phyloP scores from a whole-genome alignment of 2,888 invertebrate genomes.

The Macaria notata region DNA sequence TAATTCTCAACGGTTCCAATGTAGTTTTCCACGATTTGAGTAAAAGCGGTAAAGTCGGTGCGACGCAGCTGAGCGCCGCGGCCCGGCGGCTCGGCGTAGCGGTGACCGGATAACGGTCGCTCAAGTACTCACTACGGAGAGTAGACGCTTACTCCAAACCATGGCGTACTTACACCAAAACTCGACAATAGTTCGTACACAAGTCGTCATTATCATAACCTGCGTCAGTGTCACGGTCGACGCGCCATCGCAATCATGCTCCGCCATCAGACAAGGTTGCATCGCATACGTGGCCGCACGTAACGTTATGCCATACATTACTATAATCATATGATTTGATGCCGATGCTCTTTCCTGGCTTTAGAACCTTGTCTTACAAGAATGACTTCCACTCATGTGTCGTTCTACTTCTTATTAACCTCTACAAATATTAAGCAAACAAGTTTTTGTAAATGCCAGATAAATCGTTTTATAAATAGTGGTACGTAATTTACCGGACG shows the following conservation, averaged over 20 bases:
- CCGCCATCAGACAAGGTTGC: conserved; percentile 72
- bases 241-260: conserved; percentile 59
- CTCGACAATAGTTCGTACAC: conserved; percentile 48
- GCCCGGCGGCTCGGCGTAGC: conserved; percentile 51
- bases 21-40: conserved; percentile 44
- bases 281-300: conserved; percentile 64
- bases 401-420: no score
- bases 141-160: conserved; percentile 48
- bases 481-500: neutral
- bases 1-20: conserved; percentile 57
- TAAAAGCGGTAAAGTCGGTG: neutral
- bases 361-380: conserved; percentile 17
- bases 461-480: neutral
- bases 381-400: no score
- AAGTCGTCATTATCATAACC: conserved; percentile 67
- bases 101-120: conserved; percentile 76
- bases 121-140: conserved; percentile 62
- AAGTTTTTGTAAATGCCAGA: neutral
- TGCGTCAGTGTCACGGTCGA: conserved; percentile 75
- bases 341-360: conserved; percentile 21
- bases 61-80: conserved; percentile 31
- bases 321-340: conserved; percentile 43
- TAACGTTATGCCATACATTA: conserved; percentile 58
- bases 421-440: no score
- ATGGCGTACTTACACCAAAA: conserved; percentile 52